phyloP scores from a whole-genome alignment of 2,888 invertebrate genomes.

The Nomada flava region DNA sequence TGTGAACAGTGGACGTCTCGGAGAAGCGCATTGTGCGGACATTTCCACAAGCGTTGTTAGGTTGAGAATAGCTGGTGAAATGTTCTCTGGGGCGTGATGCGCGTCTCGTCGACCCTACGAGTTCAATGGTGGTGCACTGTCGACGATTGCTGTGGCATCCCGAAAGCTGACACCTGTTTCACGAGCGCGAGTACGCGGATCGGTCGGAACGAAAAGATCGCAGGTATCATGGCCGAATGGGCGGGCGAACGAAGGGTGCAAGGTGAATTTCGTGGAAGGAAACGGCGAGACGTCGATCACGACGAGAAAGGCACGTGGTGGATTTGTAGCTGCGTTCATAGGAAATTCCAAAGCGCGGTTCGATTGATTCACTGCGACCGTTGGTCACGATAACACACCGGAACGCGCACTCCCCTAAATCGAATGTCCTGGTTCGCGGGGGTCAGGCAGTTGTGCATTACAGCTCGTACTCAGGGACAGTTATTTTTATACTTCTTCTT shows the following conservation, averaged over 20 bases:
- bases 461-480: constrained; percentile 68
- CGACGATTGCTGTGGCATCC: neutral
- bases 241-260: neutral
- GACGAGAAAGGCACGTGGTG: constrained; percentile 66
- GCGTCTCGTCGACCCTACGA: constrained; percentile 37
- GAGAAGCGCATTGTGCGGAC: constrained; percentile 66
- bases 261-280: neutral
- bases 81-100: neutral
- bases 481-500: constrained; percentile 75
- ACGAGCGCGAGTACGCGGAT: constrained; percentile 23
- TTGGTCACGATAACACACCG: constrained; percentile 42
- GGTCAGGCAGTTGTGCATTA: constrained; percentile 71
- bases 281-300: neutral
- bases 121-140: constrained; percentile 16
- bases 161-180: constrained; percentile 41
- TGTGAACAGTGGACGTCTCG: constrained; percentile 48
- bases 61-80: neutral
- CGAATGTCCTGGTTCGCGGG: constrained; percentile 59
- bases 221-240: constrained; percentile 42
- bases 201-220: neutral
- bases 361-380: constrained; percentile 51
- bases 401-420: constrained; percentile 47
- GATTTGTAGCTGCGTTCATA: constrained; percentile 55
- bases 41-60: constrained; percentile 60
- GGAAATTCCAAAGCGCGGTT: constrained; percentile 36